Evolutionary conservation across 1,140 invertebrate species (phyloP).

Genomic region (Oppia nitens): DNA sequence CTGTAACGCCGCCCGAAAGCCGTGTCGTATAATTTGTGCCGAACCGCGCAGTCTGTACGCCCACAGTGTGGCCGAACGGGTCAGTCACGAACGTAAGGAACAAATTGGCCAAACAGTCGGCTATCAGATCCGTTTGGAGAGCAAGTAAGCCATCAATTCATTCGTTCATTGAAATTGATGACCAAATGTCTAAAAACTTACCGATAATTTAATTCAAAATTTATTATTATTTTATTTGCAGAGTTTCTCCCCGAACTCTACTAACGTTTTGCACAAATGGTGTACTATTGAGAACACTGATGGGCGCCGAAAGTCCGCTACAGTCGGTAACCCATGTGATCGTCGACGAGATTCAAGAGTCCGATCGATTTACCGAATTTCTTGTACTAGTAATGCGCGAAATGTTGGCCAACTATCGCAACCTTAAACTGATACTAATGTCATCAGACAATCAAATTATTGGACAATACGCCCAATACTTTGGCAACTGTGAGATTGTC

Average conservation of each 20-base stretch:
- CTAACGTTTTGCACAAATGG: constrained; percentile 80
- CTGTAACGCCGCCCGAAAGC: constrained; percentile 55
- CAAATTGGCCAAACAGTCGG: constrained; percentile 44
- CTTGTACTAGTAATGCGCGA: constrained; percentile 81
- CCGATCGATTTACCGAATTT: constrained; percentile 89
- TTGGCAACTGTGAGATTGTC: constrained; percentile 59
- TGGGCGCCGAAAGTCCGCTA: constrained; percentile 22
- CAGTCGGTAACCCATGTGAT: constrained; percentile 69
- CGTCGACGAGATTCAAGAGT: constrained; percentile 87
- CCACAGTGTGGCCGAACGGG: constrained; percentile 77
- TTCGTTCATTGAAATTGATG: constrained; percentile 32
- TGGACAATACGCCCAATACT: constrained; percentile 75
- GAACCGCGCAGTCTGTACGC: constrained; percentile 91
- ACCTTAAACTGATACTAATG: constrained; percentile 90
- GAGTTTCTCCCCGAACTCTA: constrained; percentile 5
- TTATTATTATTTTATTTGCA: not conserved
- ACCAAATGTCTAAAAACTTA: constrained; percentile 84
- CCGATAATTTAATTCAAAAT: too few relatives aligned
- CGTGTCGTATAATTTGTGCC: constrained; percentile 78
- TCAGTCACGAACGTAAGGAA: constrained; percentile 78
- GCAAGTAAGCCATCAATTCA: constrained; percentile 26
- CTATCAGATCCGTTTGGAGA: constrained; percentile 50
- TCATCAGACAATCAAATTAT: constrained; percentile 91
- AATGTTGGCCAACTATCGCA: constrained; percentile 52
- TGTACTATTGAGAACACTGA: constrained; percentile 66